These are phyloP conservation scores for Sinocyclocheilus grahami DNA, from an alignment of 2,113 vertebrate species.

Conservation along the genomic window DNA sequence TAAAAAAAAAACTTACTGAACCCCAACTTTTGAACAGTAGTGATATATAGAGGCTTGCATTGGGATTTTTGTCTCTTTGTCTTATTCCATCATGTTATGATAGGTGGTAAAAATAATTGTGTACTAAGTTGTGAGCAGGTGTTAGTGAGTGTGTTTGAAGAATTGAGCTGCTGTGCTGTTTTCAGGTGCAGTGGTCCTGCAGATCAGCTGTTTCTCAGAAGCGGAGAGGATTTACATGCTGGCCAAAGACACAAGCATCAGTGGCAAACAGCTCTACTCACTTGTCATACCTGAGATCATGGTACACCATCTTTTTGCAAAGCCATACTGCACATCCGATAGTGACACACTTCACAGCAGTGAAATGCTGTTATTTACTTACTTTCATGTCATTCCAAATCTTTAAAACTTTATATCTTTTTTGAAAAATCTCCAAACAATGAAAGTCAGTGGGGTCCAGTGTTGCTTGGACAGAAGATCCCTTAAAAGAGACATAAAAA, in stretches of 20 bases:
- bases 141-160: constrained; percentile 26
- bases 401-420: background rate
- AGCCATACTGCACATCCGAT: background rate
- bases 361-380: background rate
- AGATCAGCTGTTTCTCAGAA: constrained; percentile 88
- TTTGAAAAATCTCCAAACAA: background rate
- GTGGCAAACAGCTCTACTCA: constrained; percentile 77
- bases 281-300: constrained; percentile 84
- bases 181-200: constrained; percentile 84
- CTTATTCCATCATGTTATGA: background rate
- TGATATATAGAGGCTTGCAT: too few species aligned
- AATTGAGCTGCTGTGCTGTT: constrained; percentile 23
- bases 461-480: too few species aligned
- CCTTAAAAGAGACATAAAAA: too few species aligned
- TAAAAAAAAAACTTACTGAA: background rate
- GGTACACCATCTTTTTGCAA: constrained; percentile 67
- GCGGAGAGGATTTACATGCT: constrained; percentile 93
- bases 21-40: background rate
- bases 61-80: too few species aligned
- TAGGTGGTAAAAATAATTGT: background rate
- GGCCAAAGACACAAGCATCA: constrained; percentile 83
- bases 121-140: constrained; percentile 7
- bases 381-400: background rate
- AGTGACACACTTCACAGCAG: too few species aligned
- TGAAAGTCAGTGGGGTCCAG: too few species aligned